A percentile compares a stretch with the other conserved stretches of the same genome.
Evolutionary conservation across 23 tunicate species (phyloP).

Genomic region (Styela clava): DNA sequence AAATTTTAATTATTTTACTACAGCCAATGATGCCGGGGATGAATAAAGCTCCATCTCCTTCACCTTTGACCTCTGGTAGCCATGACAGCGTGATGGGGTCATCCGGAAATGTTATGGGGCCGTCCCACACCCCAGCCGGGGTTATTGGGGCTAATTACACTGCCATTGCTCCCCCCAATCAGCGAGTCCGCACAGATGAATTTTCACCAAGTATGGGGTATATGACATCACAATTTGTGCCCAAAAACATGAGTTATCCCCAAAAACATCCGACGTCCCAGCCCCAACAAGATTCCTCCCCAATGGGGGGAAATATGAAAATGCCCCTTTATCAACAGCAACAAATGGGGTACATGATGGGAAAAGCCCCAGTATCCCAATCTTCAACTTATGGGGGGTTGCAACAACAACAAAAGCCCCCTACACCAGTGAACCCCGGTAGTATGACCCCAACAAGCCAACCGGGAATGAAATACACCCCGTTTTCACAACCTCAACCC

Average conservation of each 20-base stretch:
- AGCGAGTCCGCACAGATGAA: conserved; percentile 17
- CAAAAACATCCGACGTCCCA: neutral
- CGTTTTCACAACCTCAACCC: conserved; percentile 6
- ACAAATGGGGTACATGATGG: conserved; percentile 1
- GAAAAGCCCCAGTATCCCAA: neutral
- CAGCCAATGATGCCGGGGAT: conserved; percentile 8
- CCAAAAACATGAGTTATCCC: neutral
- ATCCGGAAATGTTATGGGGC: conserved; percentile 35
- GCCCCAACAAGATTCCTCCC: neutral
- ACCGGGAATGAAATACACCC: neutral
- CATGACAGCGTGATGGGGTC: conserved; percentile 23
- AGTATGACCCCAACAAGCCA: conserved; percentile 13
- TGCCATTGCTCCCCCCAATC: conserved; percentile 47
- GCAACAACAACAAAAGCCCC: conserved; percentile 17
- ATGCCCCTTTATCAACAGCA: conserved; percentile 11
- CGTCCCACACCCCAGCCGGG: conserved; percentile 29
- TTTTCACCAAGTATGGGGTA: neutral
- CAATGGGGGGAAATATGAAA: neutral
- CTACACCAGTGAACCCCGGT: conserved; percentile 32
- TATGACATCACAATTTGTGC: neutral
- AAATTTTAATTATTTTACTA: too few relatives aligned
- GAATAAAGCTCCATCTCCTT: conserved; percentile 41
- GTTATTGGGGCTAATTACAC: conserved; percentile 28
- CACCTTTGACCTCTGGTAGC: conserved; percentile 33
- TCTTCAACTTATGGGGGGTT: neutral